phyloP scores from a whole-genome alignment of 2,113 vertebrate species.

The Asarcornis scutulata region DNA sequence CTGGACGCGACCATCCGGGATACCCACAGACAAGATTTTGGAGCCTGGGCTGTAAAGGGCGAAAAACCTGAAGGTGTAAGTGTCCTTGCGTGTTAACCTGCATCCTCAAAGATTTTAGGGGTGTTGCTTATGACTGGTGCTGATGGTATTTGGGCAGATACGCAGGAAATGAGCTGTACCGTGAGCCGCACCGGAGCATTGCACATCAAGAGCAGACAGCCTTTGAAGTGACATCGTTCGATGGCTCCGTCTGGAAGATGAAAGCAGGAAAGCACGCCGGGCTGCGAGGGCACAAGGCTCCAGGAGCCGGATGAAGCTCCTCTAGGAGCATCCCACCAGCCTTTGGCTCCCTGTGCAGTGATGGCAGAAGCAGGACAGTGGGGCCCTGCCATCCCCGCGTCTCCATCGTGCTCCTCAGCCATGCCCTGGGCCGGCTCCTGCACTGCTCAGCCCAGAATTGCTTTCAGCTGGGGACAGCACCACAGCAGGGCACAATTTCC shows the following conservation, averaged over 20 bases:
- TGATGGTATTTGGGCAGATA: neutral
- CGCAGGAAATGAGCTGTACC: neutral
- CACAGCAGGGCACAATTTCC: neutral
- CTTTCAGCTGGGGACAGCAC: neutral
- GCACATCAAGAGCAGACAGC: neutral
- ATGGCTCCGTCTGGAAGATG: neutral
- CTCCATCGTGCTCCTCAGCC: rapidly evolving
- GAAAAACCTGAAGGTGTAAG: neutral
- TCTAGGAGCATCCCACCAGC: neutral
- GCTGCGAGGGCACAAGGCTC: neutral
- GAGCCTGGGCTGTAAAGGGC: neutral
- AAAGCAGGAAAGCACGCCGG: neutral
- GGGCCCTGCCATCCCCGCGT: neutral
- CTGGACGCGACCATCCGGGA: neutral
- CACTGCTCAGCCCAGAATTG: rapidly evolving
- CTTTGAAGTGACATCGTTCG: neutral
- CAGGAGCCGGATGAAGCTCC: neutral
- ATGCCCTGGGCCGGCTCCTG: rapidly evolving
- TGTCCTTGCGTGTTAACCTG: neutral
- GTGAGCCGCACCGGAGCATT: rapidly evolving
- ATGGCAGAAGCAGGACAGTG: neutral
- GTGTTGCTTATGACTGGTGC: neutral
- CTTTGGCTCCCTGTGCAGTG: neutral
- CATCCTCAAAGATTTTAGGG: neutral
- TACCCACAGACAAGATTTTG: neutral